Evolutionary conservation across 2,888 invertebrate species (phyloP), one percentile per base, ranked within the genome.

Genomic region (Cactoblastis cactorum): DNA sequence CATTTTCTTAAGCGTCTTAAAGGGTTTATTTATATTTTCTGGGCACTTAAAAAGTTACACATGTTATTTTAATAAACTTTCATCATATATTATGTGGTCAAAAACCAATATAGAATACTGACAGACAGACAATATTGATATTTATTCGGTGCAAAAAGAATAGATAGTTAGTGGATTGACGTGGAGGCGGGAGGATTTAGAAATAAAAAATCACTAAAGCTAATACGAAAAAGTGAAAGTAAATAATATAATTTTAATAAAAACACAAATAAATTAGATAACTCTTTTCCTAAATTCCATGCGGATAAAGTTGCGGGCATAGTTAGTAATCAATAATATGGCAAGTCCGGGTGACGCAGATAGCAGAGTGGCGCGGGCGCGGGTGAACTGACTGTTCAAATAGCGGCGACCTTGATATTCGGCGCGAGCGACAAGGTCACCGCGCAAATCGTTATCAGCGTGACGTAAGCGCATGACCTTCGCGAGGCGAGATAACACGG

Each of bases 361-460:
- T 65, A 58, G 67, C 32, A 58, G 54, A 53, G 63, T 53, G 62
- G 71, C 67, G 68, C 67, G 62, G 62, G 66, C 64, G 62, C 67
- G 72, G 69, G 72, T 61, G 67, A 69, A 69, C 80, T 80, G 80
- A 76, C 81, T 81, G 80, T 87, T 81, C 88, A 87, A 88, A 89
- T 87, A 86, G 83, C 80, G 73, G 78, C 78, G 76, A 85, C 88
- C 88, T 89, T 88, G 88, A 78, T 74, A 81, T 89, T 89, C 80
- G 85, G 86, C 43, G 15, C 85, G 83, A 77, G 80, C 80, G 85
- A 78, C 88, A 89, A 88, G 88, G 88, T 87, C 88, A 87, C 72
- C 80, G 82, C 83, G 87, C 88, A 81, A 87, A 88, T 87, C 82
- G 86, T 89, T 89, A 89, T 89, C 89, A 88, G 74, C 66, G 79